phyloP scores from a whole-genome alignment of 2,888 invertebrate species.

The Andricus quercusramuli region DNA sequence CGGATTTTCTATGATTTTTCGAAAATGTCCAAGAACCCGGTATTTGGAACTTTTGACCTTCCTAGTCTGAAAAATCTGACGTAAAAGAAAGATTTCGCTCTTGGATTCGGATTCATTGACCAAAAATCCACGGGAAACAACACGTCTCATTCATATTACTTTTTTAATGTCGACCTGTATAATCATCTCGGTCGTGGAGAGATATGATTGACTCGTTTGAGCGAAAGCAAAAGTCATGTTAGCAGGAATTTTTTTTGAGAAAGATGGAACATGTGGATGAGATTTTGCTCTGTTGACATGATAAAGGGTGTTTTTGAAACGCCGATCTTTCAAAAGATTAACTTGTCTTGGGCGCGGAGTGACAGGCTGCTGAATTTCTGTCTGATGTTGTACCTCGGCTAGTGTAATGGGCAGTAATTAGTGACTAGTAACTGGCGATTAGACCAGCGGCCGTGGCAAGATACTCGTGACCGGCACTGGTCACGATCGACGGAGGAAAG shows the following conservation, averaged over 20 bases:
- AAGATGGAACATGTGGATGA: not conserved
- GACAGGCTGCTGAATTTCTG: slow-evolving; percentile 50
- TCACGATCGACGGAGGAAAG: slow-evolving; percentile 54
- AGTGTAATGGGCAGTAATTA: slow-evolving; percentile 55
- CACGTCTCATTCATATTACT: too few relatives aligned
- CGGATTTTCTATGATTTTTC: too few relatives aligned
- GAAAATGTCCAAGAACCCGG: too few relatives aligned
- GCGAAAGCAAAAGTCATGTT: not conserved
- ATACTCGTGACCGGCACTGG: slow-evolving; percentile 49
- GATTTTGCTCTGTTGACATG: not conserved
- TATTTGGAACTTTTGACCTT: too few relatives aligned
- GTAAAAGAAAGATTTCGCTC: too few relatives aligned
- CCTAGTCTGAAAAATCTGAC: too few relatives aligned
- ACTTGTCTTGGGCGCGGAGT: slow-evolving; percentile 18
- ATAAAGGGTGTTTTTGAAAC: slow-evolving; percentile 20
- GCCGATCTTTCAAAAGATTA: slow-evolving; percentile 21
- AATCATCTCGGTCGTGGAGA: too few relatives aligned
- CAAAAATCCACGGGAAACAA: too few relatives aligned
- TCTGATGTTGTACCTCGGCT: slow-evolving; percentile 35
- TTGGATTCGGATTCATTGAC: too few relatives aligned
- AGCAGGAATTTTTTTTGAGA: not conserved
- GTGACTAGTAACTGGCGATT: slow-evolving; percentile 51
- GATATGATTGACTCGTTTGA: too few relatives aligned
- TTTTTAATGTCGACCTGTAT: too few relatives aligned
- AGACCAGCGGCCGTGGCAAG: slow-evolving; percentile 46